Conservation (phyloP, 2,888 invertebrate species). For the Limnephilus rhombicus region DNA sequence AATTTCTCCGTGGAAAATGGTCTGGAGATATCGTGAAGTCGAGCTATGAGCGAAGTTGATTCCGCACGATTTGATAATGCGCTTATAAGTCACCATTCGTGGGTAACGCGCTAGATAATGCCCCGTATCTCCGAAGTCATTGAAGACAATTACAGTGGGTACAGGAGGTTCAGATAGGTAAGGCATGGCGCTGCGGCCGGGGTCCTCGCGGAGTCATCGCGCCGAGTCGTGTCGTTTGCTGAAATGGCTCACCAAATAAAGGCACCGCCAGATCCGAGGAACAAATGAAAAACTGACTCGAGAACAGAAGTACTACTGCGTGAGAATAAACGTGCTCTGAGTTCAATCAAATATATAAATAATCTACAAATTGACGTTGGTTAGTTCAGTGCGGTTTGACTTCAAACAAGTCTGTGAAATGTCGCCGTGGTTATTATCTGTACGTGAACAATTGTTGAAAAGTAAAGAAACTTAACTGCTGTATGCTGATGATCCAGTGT, state of each 20-base stretch:
- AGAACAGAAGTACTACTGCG: no score
- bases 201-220: background rate
- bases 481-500: no score
- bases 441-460: no score
- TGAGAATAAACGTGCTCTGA: no score
- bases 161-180: background rate
- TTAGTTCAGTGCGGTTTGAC: no score
- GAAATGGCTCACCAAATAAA: slow-evolving; percentile 40
- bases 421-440: no score
- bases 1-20: background rate
- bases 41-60: slow-evolving; percentile 5
- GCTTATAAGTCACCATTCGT: slow-evolving; percentile 31
- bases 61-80: slow-evolving; percentile 40
- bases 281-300: background rate
- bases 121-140: slow-evolving; percentile 30
- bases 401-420: no score
- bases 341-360: no score
- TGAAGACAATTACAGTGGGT: slow-evolving; percentile 27
- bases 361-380: no score
- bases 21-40: slow-evolving; percentile 21
- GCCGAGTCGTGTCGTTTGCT: slow-evolving; percentile 25
- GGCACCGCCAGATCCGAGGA: background rate
- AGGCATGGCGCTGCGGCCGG: background rate
- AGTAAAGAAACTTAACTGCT: no score
- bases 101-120: slow-evolving; percentile 44